These are phyloP conservation scores for Penaeus vannamei DNA, from an alignment of 1,140 invertebrate species.

Conservation along the genomic window DNA sequence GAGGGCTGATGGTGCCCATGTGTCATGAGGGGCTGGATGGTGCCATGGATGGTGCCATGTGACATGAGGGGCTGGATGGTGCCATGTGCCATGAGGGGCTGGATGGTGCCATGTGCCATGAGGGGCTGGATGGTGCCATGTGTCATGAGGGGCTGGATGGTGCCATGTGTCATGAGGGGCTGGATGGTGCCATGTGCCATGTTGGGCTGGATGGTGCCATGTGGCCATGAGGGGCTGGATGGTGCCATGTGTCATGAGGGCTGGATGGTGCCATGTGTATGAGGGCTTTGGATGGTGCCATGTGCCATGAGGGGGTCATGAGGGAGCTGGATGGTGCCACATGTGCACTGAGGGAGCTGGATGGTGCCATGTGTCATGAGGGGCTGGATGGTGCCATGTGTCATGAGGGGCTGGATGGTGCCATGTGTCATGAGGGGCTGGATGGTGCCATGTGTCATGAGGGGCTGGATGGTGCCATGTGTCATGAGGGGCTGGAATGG, in stretches of 20 bases:
- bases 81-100: too few relatives aligned
- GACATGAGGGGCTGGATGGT: background rate
- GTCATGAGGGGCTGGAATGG: background rate
- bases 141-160: too few relatives aligned
- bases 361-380: background rate
- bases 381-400: background rate
- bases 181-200: too few relatives aligned
- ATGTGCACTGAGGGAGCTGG: background rate
- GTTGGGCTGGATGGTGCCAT: background rate
- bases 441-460: too few relatives aligned
- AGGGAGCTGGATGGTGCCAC: background rate
- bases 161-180: too few relatives aligned
- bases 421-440: too few relatives aligned
- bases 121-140: too few relatives aligned
- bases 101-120: background rate
- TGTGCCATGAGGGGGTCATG: background rate
- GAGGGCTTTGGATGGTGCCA: background rate
- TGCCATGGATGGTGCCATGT: too few relatives aligned
- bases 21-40: background rate
- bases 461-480: too few relatives aligned
- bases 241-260: background rate
- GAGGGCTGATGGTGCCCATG: background rate
- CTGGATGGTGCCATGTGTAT: background rate
- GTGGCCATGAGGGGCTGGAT: background rate
- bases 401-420: too few relatives aligned